These are phyloP conservation scores for Lampropteryx suffumata DNA, from an alignment of 2,888 invertebrate genomes.

Conservation along the genomic window DNA sequence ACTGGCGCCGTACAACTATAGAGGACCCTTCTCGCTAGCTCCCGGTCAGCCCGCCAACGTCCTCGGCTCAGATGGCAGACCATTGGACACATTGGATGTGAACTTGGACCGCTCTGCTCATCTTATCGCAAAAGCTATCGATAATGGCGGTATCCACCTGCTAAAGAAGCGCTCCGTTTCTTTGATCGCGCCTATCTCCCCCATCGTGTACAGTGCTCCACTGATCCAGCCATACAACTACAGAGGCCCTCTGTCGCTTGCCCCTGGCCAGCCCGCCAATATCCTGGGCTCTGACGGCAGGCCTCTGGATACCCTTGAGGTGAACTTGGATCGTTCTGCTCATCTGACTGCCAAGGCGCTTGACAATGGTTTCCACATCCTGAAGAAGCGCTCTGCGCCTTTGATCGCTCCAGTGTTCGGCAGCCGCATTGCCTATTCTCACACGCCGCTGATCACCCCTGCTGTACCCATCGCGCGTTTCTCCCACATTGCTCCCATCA, in stretches of 20 bases:
- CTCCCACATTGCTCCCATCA: slow-evolving; percentile 30
- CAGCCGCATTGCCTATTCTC: slow-evolving; percentile 28
- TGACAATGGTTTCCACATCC: slow-evolving; percentile 44
- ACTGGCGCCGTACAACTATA: slow-evolving; percentile 47
- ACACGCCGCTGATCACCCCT: slow-evolving; percentile 30
- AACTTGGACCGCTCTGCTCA: slow-evolving; percentile 74
- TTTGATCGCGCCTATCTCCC: slow-evolving; percentile 27
- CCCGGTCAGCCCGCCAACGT: slow-evolving; percentile 74
- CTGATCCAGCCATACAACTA: slow-evolving; percentile 44
- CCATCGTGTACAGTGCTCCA: slow-evolving; percentile 33
- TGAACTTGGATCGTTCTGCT: slow-evolving; percentile 72
- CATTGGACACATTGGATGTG: slow-evolving; percentile 71
- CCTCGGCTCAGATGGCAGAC: slow-evolving; percentile 68
- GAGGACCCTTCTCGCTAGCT: slow-evolving; percentile 68
- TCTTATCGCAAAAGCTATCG: slow-evolving; percentile 62
- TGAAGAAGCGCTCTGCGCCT: slow-evolving; percentile 61
- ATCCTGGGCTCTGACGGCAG: slow-evolving; percentile 69
- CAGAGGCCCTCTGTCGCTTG: slow-evolving; percentile 72
- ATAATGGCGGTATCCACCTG: slow-evolving; percentile 54
- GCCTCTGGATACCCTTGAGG: slow-evolving; percentile 72
- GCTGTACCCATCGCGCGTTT: slow-evolving; percentile 34
- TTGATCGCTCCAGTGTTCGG: slow-evolving; percentile 39
- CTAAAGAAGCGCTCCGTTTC: slow-evolving; percentile 64
- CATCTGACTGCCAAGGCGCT: slow-evolving; percentile 59
- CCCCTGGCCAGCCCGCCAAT: slow-evolving; percentile 73